phyloP scores from a whole-genome alignment of 2,797 vertebrate genomes.

The Harpagifer antarcticus region DNA sequence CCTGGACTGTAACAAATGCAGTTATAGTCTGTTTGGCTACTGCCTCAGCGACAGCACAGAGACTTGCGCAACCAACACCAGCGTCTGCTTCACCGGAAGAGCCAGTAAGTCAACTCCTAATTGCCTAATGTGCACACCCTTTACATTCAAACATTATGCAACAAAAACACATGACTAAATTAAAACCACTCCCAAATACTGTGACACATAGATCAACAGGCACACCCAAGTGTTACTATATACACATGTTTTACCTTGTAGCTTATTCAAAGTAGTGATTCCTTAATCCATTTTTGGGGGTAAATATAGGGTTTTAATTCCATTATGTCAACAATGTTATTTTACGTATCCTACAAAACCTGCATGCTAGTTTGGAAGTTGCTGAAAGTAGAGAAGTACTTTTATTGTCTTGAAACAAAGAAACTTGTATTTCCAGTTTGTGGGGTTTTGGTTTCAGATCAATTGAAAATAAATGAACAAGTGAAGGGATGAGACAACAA shows the following conservation, averaged over 20 bases:
- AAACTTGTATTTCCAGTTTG: background rate
- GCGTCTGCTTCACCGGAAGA: constrained; percentile 57
- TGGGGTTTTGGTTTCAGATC: background rate
- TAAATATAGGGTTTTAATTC: background rate
- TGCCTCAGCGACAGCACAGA: background rate
- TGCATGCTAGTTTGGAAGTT: background rate
- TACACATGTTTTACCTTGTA: background rate
- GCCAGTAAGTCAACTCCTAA: constrained; percentile 53
- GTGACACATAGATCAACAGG: constrained; percentile 1
- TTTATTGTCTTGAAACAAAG: no score
- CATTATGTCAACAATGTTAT: no score
- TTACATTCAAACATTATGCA: background rate
- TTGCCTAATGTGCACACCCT: background rate
- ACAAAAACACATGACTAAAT: background rate
- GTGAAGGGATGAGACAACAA: no score
- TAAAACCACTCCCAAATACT: background rate
- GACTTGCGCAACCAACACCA: constrained; percentile 30
- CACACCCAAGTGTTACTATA: background rate
- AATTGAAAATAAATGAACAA: background rate
- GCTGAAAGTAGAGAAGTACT: no score
- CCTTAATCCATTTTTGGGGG: background rate
- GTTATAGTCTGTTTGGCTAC: rapidly evolving
- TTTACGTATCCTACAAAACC: background rate
- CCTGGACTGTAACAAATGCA: constrained; percentile 77
- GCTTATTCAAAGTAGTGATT: background rate